Evolutionary conservation across 2,888 invertebrate species (phyloP), one percentile per base, ranked within the genome.

Genomic region (Mesorhabditis spiculigera): DNA sequence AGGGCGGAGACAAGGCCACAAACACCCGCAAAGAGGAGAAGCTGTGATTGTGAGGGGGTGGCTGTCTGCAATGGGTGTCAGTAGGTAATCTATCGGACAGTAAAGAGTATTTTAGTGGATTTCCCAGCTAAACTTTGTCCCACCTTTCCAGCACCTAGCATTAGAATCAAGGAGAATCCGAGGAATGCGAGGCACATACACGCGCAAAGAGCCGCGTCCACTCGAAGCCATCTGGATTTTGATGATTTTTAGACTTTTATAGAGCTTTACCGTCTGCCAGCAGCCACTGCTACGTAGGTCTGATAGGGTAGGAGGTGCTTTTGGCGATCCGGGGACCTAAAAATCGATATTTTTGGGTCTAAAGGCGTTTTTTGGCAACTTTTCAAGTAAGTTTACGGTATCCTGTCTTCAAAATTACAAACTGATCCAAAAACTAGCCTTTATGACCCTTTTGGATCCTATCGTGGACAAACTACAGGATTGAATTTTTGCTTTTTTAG

Each of bases 281-380:
- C 58, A 50, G 58, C 58, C 58, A 50, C 58, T 50, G 58, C 58
- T n/a, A 50, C n/a, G 58, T 50, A 50, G 58, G 58, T 50, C n/a
- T 50, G 58, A 50, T 50, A 50, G 58, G 58, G 58, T 50, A 50
- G n/a, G n/a, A 50, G 58, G 58, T 50, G 58, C 58, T 50, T 50
- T 50, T 50, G 58, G n/a, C 58, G 58, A 50, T 50, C 58, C 10
- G 58, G 58, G 8, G 58, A 50, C n/a, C 58, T 50, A n/a, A 50
- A 50, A 13, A 28, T 28, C 28, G 1, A 28, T 28, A 28, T 28
- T 28, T 28, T 28, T 28, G 28, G 28, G 28, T 28, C 28, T 28
- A 28, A 28, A 28, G 28, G 28, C 28, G 28, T 28, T 28, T 28
- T 28, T 28, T 28, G 28, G 28, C 28, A 28, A 28, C 28, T 28